A percentile compares a stretch with the other conserved stretches of the same genome.
phyloP scores from a whole-genome alignment of 2,797 vertebrate genomes.

The Lepilemur septentrionalis region DNA sequence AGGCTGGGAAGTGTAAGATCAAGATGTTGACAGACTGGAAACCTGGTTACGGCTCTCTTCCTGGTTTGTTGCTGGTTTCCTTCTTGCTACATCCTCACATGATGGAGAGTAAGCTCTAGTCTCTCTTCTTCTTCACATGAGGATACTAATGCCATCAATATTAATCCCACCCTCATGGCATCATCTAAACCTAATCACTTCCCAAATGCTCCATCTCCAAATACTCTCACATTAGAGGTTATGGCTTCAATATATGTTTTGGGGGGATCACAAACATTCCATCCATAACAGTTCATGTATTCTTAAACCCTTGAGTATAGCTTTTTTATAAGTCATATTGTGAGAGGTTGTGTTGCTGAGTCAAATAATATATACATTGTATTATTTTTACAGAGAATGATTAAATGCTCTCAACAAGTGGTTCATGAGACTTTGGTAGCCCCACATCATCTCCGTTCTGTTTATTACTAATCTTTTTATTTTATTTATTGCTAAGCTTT shows the following conservation, averaged over 20 bases:
- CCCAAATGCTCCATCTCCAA: background rate
- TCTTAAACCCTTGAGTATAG: background rate
- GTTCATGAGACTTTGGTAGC: background rate
- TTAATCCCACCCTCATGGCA: fast-evolving
- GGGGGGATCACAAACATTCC: fast-evolving
- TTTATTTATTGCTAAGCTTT: background rate
- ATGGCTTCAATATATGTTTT: background rate
- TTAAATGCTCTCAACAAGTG: background rate
- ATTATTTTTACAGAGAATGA: background rate
- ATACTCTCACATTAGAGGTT: background rate
- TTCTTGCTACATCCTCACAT: background rate
- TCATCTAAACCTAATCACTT: background rate
- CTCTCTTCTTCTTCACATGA: background rate
- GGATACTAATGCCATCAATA: background rate
- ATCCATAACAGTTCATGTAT: background rate
- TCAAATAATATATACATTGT: background rate
- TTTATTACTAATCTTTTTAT: background rate
- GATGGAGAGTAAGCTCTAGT: background rate
- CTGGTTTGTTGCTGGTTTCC: background rate
- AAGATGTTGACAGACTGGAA: background rate
- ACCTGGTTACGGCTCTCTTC: background rate
- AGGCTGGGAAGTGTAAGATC: background rate
- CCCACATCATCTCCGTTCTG: background rate
- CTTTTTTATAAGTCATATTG: background rate
- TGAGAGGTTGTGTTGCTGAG: background rate